phyloP scores from a whole-genome alignment of 2,113 vertebrate species.

The Astatotilapia flaviijosephi region DNA sequence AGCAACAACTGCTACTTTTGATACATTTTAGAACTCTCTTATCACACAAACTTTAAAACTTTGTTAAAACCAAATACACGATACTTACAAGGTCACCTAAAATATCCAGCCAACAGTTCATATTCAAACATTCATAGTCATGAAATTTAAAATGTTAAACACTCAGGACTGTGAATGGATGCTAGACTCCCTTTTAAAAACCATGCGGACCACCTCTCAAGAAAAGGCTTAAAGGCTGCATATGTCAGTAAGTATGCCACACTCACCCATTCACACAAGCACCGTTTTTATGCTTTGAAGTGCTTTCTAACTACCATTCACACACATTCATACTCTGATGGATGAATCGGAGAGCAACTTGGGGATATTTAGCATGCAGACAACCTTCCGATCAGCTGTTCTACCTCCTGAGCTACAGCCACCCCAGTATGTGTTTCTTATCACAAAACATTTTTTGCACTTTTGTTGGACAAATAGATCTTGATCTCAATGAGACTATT shows the following conservation, averaged over 20 bases:
- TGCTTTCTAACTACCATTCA: not conserved
- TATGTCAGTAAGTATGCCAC: not conserved
- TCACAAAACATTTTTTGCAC: not conserved
- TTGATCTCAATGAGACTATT: not conserved
- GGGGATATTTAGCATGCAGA: not conserved
- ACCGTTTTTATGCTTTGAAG: not conserved
- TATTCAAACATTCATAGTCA: not conserved
- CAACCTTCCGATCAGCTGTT: not conserved
- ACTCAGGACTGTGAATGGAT: not conserved
- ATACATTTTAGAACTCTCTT: not conserved
- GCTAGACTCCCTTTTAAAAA: not conserved
- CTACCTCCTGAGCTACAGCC: not conserved
- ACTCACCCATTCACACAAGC: not conserved
- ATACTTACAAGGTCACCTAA: not conserved
- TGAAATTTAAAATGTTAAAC: not conserved
- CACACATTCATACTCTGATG: not conserved
- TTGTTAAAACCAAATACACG: rapidly evolving
- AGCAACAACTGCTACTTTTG: not conserved
- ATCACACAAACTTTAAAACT: not conserved
- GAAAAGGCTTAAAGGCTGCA: not conserved
- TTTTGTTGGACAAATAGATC: not conserved
- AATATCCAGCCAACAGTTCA: not conserved
- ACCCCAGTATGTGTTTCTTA: not conserved
- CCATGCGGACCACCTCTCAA: not conserved
- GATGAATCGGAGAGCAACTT: not conserved